A percentile compares a stretch with the other conserved stretches of the same genome.
Conservation (phyloP, 2,888 invertebrate species). For the Watsonalla cultraria region DNA sequence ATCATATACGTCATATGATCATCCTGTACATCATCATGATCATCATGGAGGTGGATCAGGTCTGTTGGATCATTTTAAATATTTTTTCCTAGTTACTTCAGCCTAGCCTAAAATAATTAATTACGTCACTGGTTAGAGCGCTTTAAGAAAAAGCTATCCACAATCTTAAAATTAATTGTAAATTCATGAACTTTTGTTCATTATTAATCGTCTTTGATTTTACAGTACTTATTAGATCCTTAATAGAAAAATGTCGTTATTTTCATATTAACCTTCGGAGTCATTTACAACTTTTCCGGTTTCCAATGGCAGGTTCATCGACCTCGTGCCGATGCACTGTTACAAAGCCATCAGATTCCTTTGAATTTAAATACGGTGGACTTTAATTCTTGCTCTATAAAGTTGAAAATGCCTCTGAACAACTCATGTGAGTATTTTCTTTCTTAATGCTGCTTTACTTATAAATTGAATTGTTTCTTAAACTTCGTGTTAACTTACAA, state of each 20-base stretch:
- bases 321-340: constrained; percentile 56
- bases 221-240: too few species aligned
- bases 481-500: too few species aligned
- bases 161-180: too few species aligned
- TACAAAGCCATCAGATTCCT: constrained; percentile 40
- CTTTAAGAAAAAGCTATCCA: too few species aligned
- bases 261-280: constrained; percentile 9
- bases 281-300: constrained; percentile 29
- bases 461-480: not conserved
- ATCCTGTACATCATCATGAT: constrained; percentile 45
- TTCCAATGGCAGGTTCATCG: constrained; percentile 41
- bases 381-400: constrained; percentile 15
- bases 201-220: too few species aligned
- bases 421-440: constrained; percentile 29
- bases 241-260: too few species aligned
- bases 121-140: too few species aligned
- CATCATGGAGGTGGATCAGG: constrained; percentile 49
- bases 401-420: constrained; percentile 24
- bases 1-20: constrained; percentile 55
- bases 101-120: too few species aligned
- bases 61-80: constrained; percentile 20
- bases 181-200: too few species aligned
- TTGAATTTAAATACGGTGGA: constrained; percentile 34
- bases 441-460: constrained; percentile 6
- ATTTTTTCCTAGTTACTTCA: not conserved